Evolutionary conservation across 2,113 vertebrate species (phyloP), one percentile per base, ranked within the genome.

Genomic region (Chaenogobius annularis): DNA sequence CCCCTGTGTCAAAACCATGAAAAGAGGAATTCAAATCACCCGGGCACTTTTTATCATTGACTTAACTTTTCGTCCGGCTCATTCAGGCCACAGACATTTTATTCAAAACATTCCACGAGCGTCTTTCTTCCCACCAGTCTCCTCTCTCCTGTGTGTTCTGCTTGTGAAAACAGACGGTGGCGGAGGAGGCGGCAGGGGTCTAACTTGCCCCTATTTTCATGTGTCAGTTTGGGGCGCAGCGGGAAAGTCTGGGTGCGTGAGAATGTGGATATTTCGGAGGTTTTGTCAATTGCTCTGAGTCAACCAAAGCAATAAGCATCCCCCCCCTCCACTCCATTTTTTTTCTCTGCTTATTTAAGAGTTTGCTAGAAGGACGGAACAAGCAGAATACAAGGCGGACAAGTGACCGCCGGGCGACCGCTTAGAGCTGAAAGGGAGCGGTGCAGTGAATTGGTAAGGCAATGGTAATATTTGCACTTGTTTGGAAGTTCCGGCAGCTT

Each of bases 1-100:
- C 35, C 6, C 35, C 3, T 83, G 79, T 68, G 77, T n/a, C 23
- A 6, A 70, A 72, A 69, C 75, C 72, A 69, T 63, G 76, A 82
- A 79, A 68, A 73, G n/a, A 40, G 61, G 75, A 77, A 83, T 85
- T 75, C 88, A 82, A 83, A 86, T 89, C 75, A 85, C 83, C 73
- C 48, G 63, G 79, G 74, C 56, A 66, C 80, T 84, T 81, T n/a
- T 83, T 78, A 78, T 76, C 80, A 72, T 62, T 17, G 66, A 69
- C 82, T 81, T 80, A 76, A 74, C 81, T 81, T 86, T 81, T 74
- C 82, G 74, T 85, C 84, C 79, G 62, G 75, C 82, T 82, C 77
- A 82, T 83, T 89, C 86, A 88, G 74, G 75, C 76, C 82, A 82
- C 76, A 76, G 68, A 81, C 73, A 46, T 79, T 81, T 80, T 74